Conservation (phyloP, 2,113 vertebrate species). For the Pampusana beccarii region DNA sequence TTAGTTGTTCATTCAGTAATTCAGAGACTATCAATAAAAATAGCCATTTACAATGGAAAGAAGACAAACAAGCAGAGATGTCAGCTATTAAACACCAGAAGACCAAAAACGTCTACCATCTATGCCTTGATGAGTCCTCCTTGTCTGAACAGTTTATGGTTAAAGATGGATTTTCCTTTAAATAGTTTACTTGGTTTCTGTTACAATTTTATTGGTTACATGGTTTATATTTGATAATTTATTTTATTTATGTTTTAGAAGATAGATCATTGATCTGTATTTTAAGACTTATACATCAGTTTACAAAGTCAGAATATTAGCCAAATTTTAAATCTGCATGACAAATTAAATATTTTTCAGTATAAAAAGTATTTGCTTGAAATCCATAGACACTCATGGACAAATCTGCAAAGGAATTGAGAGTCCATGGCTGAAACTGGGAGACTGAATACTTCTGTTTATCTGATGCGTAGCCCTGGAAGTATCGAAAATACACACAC, state of each 20-base stretch:
- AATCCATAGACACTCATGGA: background rate
- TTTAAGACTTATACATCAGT: background rate
- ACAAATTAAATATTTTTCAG: background rate
- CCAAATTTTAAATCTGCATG: background rate
- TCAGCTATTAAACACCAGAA: background rate
- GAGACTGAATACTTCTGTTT: background rate
- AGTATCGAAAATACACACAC: background rate
- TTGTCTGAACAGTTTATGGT: background rate
- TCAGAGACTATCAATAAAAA: background rate
- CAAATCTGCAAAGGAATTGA: background rate
- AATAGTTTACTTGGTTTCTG: background rate
- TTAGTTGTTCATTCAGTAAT: background rate
- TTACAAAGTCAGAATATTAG: background rate
- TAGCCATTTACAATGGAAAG: background rate
- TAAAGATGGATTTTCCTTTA: background rate
- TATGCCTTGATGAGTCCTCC: background rate
- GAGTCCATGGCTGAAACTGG: background rate
- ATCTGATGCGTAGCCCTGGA: background rate
- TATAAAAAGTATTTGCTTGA: background rate
- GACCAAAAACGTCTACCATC: background rate
- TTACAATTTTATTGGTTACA: background rate
- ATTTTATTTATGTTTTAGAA: background rate
- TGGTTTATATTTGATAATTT: background rate
- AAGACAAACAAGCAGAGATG: background rate
- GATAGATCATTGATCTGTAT: background rate